Conservation (phyloP, 2,888 invertebrate genomes). For the Nomada fabriciana region DNA sequence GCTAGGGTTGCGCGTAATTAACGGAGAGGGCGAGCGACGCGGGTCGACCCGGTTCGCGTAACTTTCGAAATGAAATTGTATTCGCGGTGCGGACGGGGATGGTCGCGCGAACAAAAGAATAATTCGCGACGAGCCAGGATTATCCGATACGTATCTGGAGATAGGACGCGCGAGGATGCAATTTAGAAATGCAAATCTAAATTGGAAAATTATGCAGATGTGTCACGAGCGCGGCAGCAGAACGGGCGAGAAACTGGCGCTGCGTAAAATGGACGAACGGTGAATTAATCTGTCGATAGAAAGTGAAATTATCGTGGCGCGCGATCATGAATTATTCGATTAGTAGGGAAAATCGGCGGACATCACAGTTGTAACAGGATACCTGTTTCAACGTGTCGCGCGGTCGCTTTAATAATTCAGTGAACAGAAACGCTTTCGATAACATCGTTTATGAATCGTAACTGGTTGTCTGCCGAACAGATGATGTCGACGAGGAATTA, state of each 20-base stretch:
- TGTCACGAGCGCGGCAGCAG: neutral
- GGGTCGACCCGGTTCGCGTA: neutral
- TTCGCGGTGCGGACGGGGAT: neutral
- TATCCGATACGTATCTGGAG: slow-evolving; percentile 37
- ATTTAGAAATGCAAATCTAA: slow-evolving; percentile 64
- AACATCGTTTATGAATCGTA: slow-evolving; percentile 26
- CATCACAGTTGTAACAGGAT: slow-evolving; percentile 37
- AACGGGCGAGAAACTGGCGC: neutral
- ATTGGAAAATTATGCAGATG: slow-evolving; percentile 62
- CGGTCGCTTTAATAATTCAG: slow-evolving; percentile 48
- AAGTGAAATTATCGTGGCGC: slow-evolving; percentile 53
- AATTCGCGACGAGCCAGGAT: slow-evolving; percentile 13
- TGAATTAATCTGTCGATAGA: slow-evolving; percentile 42
- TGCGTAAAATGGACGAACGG: slow-evolving; percentile 22
- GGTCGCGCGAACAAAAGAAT: slow-evolving; percentile 27
- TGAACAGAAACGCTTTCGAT: slow-evolving; percentile 37
- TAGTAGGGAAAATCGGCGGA: slow-evolving; percentile 42
- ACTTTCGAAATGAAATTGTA: neutral
- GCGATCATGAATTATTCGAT: slow-evolving; percentile 38
- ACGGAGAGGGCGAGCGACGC: neutral
- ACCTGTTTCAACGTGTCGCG: slow-evolving; percentile 18
- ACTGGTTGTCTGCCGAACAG: slow-evolving; percentile 24
- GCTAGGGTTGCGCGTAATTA: neutral
- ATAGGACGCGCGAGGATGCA: slow-evolving; percentile 41
- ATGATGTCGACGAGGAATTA: slow-evolving; percentile 42